Evolutionary conservation across 2,888 invertebrate genomes (phyloP), one percentile per base, ranked within the genome.

Genomic region (Aproaerema taeniolella): DNA sequence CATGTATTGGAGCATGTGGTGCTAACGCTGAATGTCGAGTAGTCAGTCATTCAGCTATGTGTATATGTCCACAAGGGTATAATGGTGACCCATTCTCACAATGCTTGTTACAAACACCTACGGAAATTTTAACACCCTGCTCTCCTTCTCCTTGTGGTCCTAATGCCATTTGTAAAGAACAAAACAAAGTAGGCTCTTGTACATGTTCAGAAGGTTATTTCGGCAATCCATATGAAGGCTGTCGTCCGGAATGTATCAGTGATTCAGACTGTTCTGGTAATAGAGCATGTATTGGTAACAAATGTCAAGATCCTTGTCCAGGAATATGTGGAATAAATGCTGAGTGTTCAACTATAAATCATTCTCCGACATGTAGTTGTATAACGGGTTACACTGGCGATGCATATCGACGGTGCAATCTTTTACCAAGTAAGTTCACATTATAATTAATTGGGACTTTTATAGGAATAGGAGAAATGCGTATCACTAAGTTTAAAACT

Each of bases 161-260:
- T 1, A 93, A 93, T 58, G 92, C 93, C 5, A 73, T 88, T 47
- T 94, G 93, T 56, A 87, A 85, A 53, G 91, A 91, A 73, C 89
- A 89, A 59, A 91, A 91, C 58, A 89, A 89, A 40, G 90, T 90
- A 5, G 93, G 92, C 15, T 88, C 92, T 1, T 94, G 94, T 58
- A 87, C 88, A 43, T 94, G 94, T 58, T 77, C 89, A 34, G 88
- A 90, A 32, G 91, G 90, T 46, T 91, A 91, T 61, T 90, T 91
- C 51, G 95, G 95, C 44, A 92, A 93, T 68, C 94, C 94, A 16
- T 92, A 93, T 53, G 92, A 92, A 73, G 91, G 91, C 13, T 93
- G 93, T 68, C 88, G 91, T 32, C 93, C 93, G 9, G 93, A 93
- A 75, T 93, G 93, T 71, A 81, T 91, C 0, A 68, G 91, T 29